These are phyloP conservation scores for Calameuta pallipes DNA, from an alignment of 2,888 invertebrate species.

Conservation along the genomic window DNA sequence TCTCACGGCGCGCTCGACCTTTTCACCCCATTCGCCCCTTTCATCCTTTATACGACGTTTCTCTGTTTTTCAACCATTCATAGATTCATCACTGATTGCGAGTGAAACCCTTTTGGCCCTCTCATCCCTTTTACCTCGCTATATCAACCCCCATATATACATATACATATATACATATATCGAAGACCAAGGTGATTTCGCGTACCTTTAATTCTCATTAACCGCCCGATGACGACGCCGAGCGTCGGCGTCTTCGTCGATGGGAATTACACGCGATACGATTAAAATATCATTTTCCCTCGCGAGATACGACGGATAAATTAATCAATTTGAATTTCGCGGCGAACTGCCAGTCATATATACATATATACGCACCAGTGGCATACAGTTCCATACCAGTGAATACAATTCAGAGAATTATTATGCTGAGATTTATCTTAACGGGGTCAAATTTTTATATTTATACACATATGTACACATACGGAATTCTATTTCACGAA, in stretches of 20 bases:
- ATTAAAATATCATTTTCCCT: slow-evolving; percentile 21
- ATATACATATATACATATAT: no score
- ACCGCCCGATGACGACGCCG: slow-evolving; percentile 13
- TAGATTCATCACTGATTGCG: not conserved
- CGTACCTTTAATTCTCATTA: slow-evolving; percentile 24
- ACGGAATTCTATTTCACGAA: no score
- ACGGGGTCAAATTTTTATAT: no score
- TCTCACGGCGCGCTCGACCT: not conserved
- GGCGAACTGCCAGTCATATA: not conserved
- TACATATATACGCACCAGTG: not conserved
- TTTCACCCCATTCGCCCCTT: not conserved
- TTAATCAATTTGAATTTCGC: not conserved
- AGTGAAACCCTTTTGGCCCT: not conserved
- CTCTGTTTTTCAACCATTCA: not conserved
- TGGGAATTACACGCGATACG: slow-evolving; percentile 21
- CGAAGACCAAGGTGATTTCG: slow-evolving; percentile 10
- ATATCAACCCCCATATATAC: not conserved
- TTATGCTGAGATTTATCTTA: no score
- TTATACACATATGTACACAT: no score
- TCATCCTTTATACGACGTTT: not conserved
- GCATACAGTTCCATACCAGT: no score
- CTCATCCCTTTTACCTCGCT: not conserved
- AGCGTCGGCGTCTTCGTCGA: not conserved
- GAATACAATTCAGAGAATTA: no score
- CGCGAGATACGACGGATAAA: not conserved